Conservation (phyloP, 2,888 invertebrate genomes). For the Oconnorella tubifera region DNA sequence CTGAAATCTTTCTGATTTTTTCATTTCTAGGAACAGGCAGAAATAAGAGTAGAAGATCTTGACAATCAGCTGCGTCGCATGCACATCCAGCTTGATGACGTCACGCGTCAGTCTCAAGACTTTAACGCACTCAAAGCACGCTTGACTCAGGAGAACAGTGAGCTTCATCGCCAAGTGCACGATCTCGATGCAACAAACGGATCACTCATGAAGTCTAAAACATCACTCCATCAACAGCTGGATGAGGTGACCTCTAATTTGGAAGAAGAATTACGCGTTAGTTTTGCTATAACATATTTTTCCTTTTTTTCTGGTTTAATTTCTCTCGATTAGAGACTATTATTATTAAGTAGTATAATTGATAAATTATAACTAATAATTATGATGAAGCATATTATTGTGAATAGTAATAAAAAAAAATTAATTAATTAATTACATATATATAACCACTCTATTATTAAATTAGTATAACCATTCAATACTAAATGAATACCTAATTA, state of each 20-base stretch:
- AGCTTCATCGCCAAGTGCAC: constrained; percentile 69
- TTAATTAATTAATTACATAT: too few species aligned
- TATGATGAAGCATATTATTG: too few species aligned
- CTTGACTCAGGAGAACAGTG: constrained; percentile 71
- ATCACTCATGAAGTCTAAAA: constrained; percentile 84
- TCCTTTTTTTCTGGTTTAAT: too few species aligned
- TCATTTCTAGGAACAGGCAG: constrained; percentile 45
- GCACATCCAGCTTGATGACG: constrained; percentile 71
- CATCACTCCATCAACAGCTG: constrained; percentile 45
- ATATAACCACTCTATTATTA: too few species aligned
- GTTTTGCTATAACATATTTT: background rate
- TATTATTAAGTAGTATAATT: too few species aligned
- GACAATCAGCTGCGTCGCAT: constrained; percentile 61
- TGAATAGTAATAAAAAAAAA: too few species aligned
- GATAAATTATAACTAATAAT: too few species aligned
- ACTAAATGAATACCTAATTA: too few species aligned
- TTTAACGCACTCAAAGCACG: constrained; percentile 70
- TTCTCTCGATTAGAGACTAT: too few species aligned
- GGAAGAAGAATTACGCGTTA: constrained; percentile 37
- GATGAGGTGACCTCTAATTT: constrained; percentile 53
- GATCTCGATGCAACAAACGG: constrained; percentile 94
- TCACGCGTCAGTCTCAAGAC: constrained; percentile 73
- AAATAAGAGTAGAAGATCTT: constrained; percentile 74
- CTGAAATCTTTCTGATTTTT: too few species aligned
- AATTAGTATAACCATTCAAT: too few species aligned